Evolutionary conservation across 2,797 vertebrate genomes (phyloP).

Genomic region (Galagoides demidoff): DNA sequence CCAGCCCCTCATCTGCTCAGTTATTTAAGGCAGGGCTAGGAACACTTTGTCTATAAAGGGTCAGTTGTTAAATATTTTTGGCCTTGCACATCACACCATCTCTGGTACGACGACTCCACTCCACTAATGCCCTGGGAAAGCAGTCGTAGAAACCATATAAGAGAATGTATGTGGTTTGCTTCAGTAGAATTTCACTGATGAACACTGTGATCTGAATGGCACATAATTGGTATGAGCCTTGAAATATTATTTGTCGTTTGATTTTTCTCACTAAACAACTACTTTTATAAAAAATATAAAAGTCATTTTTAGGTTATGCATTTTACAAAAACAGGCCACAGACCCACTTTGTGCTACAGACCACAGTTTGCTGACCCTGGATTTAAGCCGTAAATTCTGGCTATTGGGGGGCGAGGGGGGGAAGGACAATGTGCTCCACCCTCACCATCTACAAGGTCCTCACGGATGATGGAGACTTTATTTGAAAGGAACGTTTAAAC

Average conservation of each 20-base stretch:
- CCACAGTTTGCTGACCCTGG: background rate
- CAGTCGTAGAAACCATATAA: background rate
- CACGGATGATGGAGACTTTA: background rate
- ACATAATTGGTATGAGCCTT: background rate
- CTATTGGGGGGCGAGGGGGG: fast-evolving
- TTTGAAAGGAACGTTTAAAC: background rate
- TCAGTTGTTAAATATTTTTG: background rate
- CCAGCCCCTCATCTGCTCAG: background rate
- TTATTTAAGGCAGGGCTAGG: background rate
- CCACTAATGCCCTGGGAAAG: background rate
- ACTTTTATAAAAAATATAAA: background rate
- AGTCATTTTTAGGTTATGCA: background rate
- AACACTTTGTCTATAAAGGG: background rate
- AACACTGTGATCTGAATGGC: background rate
- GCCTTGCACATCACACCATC: background rate
- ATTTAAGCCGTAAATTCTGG: background rate
- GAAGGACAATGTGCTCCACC: background rate
- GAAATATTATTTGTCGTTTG: background rate
- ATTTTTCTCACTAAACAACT: background rate
- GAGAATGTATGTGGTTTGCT: background rate
- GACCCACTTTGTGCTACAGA: background rate
- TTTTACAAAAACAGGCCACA: background rate
- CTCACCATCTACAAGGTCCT: background rate
- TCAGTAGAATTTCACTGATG: background rate
- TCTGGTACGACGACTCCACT: background rate